Percentiles rank a stretch among this genome's conserved stretches.
phyloP scores from a whole-genome alignment of 53 echinoderm and acorn worm genomes.

The Antedon mediterranea region DNA sequence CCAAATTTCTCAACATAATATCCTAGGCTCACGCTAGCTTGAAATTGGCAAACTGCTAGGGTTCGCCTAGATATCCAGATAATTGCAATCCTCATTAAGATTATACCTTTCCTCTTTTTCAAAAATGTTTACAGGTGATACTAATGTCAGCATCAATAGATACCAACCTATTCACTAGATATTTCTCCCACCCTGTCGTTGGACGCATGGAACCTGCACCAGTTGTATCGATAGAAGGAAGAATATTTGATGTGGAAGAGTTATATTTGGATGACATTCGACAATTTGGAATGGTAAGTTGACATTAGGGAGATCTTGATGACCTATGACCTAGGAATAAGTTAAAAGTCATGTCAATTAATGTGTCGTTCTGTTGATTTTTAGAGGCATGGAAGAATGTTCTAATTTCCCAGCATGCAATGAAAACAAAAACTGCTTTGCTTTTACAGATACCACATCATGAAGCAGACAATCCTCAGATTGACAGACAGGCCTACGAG shows the following conservation, averaged over 20 bases:
- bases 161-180: conserved; percentile 67
- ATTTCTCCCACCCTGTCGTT: conserved; percentile 73
- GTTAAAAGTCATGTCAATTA: no score
- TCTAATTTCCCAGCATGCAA: no score
- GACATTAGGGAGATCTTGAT: not conserved
- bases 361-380: no score
- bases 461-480: conserved; percentile 29
- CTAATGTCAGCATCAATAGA: conserved; percentile 94
- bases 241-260: conserved; percentile 68
- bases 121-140: conserved; percentile 51
- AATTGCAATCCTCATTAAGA: no score
- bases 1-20: no score
- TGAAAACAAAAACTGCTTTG: not conserved
- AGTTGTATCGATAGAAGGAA: conserved; percentile 69
- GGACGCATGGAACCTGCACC: conserved; percentile 65
- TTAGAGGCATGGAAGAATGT: no score
- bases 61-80: no score
- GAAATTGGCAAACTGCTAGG: no score
- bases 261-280: conserved; percentile 45
- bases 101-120: not conserved
- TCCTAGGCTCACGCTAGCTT: no score
- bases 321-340: no score
- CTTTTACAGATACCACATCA: conserved; percentile 3
- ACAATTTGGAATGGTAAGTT: conserved; percentile 43
- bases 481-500: conserved; percentile 40